Base-by-base conservation (phyloP, 2,888 invertebrate species). In the Rotaria sp. region DNA sequence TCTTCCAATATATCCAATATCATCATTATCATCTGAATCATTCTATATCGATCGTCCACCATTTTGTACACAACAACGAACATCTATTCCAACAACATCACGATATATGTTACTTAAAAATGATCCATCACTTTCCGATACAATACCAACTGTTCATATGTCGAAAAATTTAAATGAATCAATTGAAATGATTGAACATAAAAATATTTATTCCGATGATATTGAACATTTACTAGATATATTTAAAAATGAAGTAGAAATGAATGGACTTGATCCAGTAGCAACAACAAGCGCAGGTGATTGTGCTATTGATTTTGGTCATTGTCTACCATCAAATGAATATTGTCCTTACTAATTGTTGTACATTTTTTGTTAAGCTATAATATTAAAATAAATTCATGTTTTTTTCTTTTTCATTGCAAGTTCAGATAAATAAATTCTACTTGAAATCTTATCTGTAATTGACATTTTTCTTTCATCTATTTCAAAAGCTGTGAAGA, bases 171-270 rank as follows among this genome's bases (percentile, higher is more conserved):
- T 67, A 18, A 67, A 67, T 35, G n/a, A 67, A 35, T 35, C 67
- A 35, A 67, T 67, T 15, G 35, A 35, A 35, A 67, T 67, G 67
- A 67, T 35, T 35, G 35, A 67, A 67, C 67, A 67, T 35, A 35
- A 67, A 30, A 67, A 67, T 41, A 45, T 45, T 7, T 80, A 45
- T 80, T n/a, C 80, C 0, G 80, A 80, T 80, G 80, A 80, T 80
- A 80, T 80, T 80, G 80, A 80, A 80, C 45, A 80, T 45, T 80
- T 80, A 45, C 45, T 80, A 80, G 80, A 80, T 45, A 80, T 80
- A 45, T 80, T 80, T n/a, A 80, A 80, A 80, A 45, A 80, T n/a
- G 80, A 80, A 80, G 41, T 67, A 1, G 35, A 67, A 35, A 67
- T 67, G 67, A 38, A 38, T 35, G 67, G 67, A 2, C 7, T 67